Percentiles rank a stretch among this genome's conserved stretches.
Conservation (phyloP, 2,888 invertebrate genomes). For the Erebia epiphron region DNA sequence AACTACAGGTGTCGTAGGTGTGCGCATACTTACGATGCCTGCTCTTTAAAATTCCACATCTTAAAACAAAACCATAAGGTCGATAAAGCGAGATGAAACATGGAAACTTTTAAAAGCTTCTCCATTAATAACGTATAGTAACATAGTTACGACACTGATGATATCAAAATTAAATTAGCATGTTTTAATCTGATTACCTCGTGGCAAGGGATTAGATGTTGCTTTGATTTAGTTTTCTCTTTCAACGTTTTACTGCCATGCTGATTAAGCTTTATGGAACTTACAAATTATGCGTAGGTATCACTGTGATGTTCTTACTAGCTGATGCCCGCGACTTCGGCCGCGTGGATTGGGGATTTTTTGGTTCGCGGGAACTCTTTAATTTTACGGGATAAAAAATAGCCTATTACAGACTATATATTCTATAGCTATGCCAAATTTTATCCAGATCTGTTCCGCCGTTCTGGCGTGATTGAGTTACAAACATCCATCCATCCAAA, state of each 20-base stretch:
- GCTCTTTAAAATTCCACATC: constrained; percentile 9
- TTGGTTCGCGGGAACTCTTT: too few relatives aligned
- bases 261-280: background rate
- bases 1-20: constrained; percentile 10
- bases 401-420: too few relatives aligned
- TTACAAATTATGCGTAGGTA: too few relatives aligned
- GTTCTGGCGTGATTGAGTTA: too few relatives aligned
- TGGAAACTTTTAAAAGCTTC: constrained; percentile 7
- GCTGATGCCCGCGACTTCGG: too few relatives aligned
- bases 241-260: background rate
- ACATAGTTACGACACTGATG: constrained; percentile 24
- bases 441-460: too few relatives aligned
- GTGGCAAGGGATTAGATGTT: constrained; percentile 24
- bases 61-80: constrained; percentile 28
- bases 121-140: constrained; percentile 19
- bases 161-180: constrained; percentile 32
- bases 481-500: too few relatives aligned
- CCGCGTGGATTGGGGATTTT: too few relatives aligned
- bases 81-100: constrained; percentile 8
- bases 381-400: too few relatives aligned
- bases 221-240: constrained; percentile 10
- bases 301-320: too few relatives aligned
- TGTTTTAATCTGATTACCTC: constrained; percentile 27
- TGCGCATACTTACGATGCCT: constrained; percentile 4
- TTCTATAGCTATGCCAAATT: too few relatives aligned